Evolutionary conservation across 2,888 invertebrate genomes (phyloP), one percentile per base, ranked within the genome.

Genomic region (Aelia acuminata): DNA sequence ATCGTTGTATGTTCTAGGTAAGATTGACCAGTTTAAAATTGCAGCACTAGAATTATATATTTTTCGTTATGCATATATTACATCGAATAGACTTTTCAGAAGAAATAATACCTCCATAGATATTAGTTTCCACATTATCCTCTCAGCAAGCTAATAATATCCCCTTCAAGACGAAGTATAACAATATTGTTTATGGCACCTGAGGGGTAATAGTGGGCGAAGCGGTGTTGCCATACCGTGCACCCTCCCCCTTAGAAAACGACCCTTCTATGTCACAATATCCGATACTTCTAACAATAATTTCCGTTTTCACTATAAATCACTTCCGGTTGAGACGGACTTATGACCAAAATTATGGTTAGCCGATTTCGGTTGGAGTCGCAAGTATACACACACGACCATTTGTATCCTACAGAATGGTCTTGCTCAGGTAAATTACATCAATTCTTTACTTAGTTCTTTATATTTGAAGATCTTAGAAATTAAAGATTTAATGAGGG

Each of bases 211-310:
- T n/a, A 8, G 63, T 70, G 31, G 57, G 57, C 8, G 57, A 4
- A 15, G 35, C 63, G 8, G 18, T 10, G 63, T 70, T 70, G 63
- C 63, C 63, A 8, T 35, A 20, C 35, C 20, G 63, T 31, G 63
- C 63, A 70, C 63, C 63, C 63, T 70, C 5, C 35, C 63, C 18
- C 63, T 35, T 13, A 3, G 26, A 22, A 70, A 70, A 35, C 18
- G 31, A 70, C 63, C 63, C 63, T 70, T 35, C 63, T 35, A 35
- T 10, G 35, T 70, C 63, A 70, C 63, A 70, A 70, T 70, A 35
- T 35, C 63, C 63, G 63, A 70, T 70, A 70, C 63, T 70, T 70
- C 31, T 35, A 35, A 70, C 63, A 70, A 70, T 70, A 70, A 70
- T 70, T 70, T 70, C 63, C 63, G 31, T 35, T 70, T 70, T 35